Base-by-base conservation (phyloP, 2,888 invertebrate species). In the Idaea aversata region DNA sequence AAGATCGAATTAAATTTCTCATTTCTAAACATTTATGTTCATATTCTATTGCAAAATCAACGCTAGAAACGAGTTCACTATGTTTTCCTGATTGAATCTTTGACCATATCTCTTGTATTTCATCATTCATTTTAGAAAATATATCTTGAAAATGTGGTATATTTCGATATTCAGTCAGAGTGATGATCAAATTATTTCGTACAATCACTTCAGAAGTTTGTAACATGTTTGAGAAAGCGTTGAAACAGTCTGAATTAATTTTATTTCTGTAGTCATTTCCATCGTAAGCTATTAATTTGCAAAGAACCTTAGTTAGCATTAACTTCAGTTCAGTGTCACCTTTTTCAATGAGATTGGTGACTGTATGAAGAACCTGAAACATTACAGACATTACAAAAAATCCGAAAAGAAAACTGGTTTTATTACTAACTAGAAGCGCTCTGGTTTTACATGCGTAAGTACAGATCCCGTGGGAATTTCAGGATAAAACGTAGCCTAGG, bases 361-460 rank as follows among this genome's bases (percentile, higher is more conserved):
- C 78, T 2, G 81, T 75, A 66, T 87, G 85, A 15, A 88, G 76
- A 47, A 90, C 77, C 91, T 92, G 73, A 67, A 79, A 79, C 59
- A 61, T 62, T n/a, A n/a, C n/a, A n/a, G n/a, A n/a, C n/a, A n/a
- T n/a, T 38, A 5, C 10, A 38, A 38, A 38, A 38, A 5, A 10
- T 38, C 10, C 6, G 38, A 5, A 38, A 38, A 13, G 6, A 5
- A 38, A 38, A 38, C 36, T 36, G 4, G 36, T 36, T 36, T 4
- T 38, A 6, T 38, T 6, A 10, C n/a, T n/a, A n/a, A n/a, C n/a
- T n/a, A n/a, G n/a, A n/a, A n/a, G n/a, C n/a, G n/a, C n/a, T n/a
- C n/a, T n/a, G 25, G 25, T 3, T 25, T 25, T 25, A 25, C 25
- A 25, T 3, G 25, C 25, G 25, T 25, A 25, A 25, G 25, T 25